phyloP scores from a whole-genome alignment of 2,113 vertebrate species.

The Coregonus clupeaformis region DNA sequence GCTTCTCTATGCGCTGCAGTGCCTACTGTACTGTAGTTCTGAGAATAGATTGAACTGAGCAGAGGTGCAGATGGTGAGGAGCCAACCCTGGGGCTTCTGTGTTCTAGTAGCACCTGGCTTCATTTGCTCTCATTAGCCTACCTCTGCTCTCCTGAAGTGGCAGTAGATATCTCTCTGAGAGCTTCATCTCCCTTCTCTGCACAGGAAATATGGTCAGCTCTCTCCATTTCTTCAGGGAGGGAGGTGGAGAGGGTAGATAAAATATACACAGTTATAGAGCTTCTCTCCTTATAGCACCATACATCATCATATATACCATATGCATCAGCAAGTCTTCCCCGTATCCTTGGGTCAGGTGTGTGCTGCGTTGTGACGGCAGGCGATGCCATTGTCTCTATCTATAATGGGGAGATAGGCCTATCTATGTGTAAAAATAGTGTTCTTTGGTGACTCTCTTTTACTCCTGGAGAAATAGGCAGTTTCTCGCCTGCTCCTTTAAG shows the following conservation, averaged over 20 bases:
- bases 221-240: neutral
- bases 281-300: neutral
- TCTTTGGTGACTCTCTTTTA: neutral
- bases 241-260: neutral
- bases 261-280: neutral
- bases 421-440: neutral
- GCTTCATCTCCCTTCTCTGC: neutral
- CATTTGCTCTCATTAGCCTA: constrained; percentile 10
- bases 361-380: neutral
- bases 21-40: neutral
- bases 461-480: neutral
- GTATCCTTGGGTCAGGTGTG: neutral
- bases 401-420: neutral
- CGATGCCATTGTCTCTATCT: neutral
- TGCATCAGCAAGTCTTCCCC: neutral
- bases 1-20: neutral
- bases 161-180: neutral
- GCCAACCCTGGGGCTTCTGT: constrained; percentile 3
- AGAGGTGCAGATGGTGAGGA: neutral
- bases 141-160: neutral
- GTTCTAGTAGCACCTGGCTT: constrained; percentile 10
- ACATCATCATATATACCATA: neutral
- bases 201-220: constrained; percentile 3
- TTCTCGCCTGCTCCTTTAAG: no score
- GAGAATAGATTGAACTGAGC: neutral